Percentiles rank a stretch among this genome's conserved stretches.
Evolutionary conservation across 2,113 vertebrate species (phyloP).

Genomic region (Melanostigma gelatinosum): DNA sequence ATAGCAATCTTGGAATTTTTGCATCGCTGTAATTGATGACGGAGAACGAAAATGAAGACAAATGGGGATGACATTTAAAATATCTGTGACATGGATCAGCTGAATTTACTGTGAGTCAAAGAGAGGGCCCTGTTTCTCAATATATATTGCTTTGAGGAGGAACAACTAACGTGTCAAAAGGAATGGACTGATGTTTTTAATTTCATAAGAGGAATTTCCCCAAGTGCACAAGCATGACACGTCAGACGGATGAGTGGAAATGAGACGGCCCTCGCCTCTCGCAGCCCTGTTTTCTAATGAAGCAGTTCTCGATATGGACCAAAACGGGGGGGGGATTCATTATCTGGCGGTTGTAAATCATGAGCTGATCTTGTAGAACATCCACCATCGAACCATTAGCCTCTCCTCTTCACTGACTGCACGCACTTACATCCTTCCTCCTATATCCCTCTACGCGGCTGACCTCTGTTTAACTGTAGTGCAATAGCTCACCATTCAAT

Average conservation of each 20-base stretch:
- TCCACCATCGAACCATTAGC: conserved; percentile 16
- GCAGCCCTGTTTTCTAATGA: conserved; percentile 58
- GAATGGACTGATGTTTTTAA: conserved; percentile 9
- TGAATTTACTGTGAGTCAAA: not conserved
- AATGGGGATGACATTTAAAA: conserved; percentile 70
- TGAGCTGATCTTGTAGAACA: conserved; percentile 42
- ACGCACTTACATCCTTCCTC: not conserved
- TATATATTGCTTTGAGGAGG: conserved; percentile 8
- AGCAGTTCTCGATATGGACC: conserved; percentile 48
- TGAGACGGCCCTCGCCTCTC: conserved; percentile 50
- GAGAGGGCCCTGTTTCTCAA: not conserved
- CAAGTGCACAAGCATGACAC: conserved; percentile 19
- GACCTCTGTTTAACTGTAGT: not conserved
- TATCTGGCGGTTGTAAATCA: conserved; percentile 44
- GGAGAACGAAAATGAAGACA: conserved; percentile 46
- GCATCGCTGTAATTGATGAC: conserved; percentile 49
- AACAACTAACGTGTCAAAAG: conserved; percentile 6
- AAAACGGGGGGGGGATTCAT: conserved; percentile 37
- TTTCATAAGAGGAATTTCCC: conserved; percentile 30
- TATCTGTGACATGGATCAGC: conserved; percentile 38
- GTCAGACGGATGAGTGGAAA: conserved; percentile 59
- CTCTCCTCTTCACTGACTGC: not conserved
- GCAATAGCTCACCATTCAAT: not conserved
- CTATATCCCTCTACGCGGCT: not conserved
- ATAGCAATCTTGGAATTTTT: conserved; percentile 48